Percentiles rank a stretch among this genome's conserved stretches.
Evolutionary conservation across 1,140 invertebrate genomes (phyloP).

Genomic region (Saccostrea glomerata): DNA sequence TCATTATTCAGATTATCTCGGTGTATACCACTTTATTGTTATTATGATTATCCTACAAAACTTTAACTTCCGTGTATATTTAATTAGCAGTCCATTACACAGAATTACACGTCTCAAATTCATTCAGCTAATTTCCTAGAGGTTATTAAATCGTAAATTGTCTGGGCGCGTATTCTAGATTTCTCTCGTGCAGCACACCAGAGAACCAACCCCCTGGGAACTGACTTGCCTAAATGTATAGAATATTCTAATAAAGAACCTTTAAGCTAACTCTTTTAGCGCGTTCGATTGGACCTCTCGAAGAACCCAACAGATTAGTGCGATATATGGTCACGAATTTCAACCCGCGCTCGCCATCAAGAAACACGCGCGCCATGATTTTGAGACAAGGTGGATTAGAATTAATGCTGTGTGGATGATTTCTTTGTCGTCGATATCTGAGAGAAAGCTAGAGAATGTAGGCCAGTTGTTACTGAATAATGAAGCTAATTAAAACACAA

Average conservation of each 20-base stretch:
- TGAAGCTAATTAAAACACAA: not conserved
- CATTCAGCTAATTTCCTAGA: not conserved
- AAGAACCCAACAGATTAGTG: not conserved
- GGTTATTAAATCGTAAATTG: not conserved
- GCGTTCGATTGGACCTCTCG: not conserved
- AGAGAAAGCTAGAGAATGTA: not conserved
- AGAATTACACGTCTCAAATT: too few species aligned
- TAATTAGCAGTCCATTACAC: too few species aligned
- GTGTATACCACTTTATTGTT: too few species aligned
- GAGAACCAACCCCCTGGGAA: not conserved
- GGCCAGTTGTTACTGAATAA: not conserved
- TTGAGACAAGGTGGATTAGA: conserved; percentile 6
- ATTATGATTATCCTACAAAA: too few species aligned
- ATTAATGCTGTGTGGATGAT: not conserved
- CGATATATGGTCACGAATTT: conserved; percentile 10
- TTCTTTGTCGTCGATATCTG: not conserved
- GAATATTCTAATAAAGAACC: not conserved
- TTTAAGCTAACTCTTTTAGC: not conserved
- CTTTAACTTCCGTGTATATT: too few species aligned
- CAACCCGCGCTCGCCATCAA: not conserved
- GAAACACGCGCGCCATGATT: not conserved
- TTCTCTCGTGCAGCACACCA: conserved; percentile 9
- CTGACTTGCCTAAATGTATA: not conserved
- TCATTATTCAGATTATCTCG: too few species aligned
- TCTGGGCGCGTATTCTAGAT: not conserved